Conservation (phyloP, 2,888 invertebrate species). For the Cinara cedri region DNA sequence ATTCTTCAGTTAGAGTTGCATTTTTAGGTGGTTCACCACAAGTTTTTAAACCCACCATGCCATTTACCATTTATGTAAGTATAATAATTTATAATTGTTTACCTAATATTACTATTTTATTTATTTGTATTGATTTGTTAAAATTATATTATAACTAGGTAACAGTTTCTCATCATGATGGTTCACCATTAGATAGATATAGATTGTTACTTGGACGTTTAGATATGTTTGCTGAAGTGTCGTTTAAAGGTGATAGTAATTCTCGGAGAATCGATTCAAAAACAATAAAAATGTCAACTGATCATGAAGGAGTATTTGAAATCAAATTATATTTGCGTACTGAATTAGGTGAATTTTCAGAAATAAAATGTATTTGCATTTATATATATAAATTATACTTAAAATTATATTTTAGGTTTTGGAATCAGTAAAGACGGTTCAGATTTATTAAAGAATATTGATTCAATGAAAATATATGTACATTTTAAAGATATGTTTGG, state of each 20-base stretch:
- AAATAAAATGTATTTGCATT: neutral
- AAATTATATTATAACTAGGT: slow-evolving; percentile 67
- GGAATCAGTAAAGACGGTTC: slow-evolving; percentile 68
- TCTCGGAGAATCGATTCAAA: slow-evolving; percentile 71
- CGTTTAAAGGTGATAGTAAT: slow-evolving; percentile 67
- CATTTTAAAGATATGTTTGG: slow-evolving; percentile 74
- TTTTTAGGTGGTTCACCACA: slow-evolving; percentile 91
- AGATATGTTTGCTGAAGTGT: slow-evolving; percentile 71
- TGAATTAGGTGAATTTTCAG: slow-evolving; percentile 66
- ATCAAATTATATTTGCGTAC: slow-evolving; percentile 77
- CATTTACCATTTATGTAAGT: slow-evolving; percentile 82
- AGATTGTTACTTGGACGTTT: slow-evolving; percentile 72
- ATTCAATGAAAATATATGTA: slow-evolving; percentile 73
- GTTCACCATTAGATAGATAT: slow-evolving; percentile 75
- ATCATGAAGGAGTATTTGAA: slow-evolving; percentile 78
- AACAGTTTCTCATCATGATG: slow-evolving; percentile 89
- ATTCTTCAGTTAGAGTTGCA: slow-evolving; percentile 80
- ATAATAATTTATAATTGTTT: neutral
- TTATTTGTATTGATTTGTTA: slow-evolving; percentile 7
- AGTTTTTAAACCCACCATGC: slow-evolving; percentile 94
- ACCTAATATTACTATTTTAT: neutral
- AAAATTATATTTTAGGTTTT: slow-evolving; percentile 61
- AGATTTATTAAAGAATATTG: slow-evolving; percentile 72
- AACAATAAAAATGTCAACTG: slow-evolving; percentile 71
- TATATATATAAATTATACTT: neutral